Conservation (phyloP, 2,888 invertebrate genomes). For the Mactromeris polynyma region DNA sequence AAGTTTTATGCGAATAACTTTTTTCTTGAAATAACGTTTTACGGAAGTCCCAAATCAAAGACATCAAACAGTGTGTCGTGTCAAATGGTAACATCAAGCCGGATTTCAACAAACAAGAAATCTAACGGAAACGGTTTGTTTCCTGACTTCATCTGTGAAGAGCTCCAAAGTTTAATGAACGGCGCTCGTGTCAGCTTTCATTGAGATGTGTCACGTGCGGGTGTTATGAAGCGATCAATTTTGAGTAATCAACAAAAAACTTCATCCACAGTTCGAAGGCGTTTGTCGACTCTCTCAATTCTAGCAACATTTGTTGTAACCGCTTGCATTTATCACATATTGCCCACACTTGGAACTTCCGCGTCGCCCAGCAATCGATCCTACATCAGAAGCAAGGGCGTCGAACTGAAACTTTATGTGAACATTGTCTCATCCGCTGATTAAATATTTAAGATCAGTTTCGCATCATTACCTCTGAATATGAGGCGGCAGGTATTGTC, state of each 20-base stretch:
- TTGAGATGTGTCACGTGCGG: not conserved
- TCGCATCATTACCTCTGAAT: not conserved
- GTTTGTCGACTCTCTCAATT: not conserved
- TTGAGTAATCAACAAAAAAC: not conserved
- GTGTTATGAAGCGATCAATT: not conserved
- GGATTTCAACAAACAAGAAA: not conserved
- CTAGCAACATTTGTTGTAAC: not conserved
- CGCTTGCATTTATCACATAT: not conserved
- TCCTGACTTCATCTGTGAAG: slow-evolving; percentile 4
- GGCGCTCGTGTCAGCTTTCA: not conserved
- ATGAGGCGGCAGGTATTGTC: not conserved
- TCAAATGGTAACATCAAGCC: not conserved
- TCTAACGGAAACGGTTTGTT: not conserved
- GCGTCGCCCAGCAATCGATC: not conserved
- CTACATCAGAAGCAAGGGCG: not conserved
- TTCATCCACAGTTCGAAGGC: not conserved
- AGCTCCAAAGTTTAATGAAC: not conserved
- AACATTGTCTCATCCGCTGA: not conserved
- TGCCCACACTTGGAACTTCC: not conserved
- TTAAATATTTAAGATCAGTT: slow-evolving; percentile 4
- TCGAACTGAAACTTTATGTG: not conserved
- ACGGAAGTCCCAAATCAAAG: not conserved
- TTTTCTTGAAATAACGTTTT: too few species aligned
- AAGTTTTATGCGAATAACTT: too few species aligned
- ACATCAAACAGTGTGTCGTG: not conserved